Evolutionary conservation across 2,888 invertebrate species (phyloP).

Genomic region (Salticus scenicus): DNA sequence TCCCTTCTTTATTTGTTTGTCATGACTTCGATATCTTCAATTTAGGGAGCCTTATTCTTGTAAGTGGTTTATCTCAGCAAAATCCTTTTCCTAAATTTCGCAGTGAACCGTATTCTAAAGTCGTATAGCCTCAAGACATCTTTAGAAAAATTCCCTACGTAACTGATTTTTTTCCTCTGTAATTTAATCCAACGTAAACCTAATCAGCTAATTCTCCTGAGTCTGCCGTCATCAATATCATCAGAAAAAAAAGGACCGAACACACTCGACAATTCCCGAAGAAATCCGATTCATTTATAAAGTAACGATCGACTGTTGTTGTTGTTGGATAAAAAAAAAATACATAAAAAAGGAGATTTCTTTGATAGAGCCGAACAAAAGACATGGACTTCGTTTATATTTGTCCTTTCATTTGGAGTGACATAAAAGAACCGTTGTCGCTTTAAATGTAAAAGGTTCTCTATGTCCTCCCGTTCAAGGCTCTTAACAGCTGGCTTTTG

Average conservation of each 20-base stretch:
- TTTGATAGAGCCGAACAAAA: constrained; percentile 18
- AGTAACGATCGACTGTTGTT: constrained; percentile 29
- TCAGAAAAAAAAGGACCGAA: not conserved
- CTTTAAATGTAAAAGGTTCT: constrained; percentile 24
- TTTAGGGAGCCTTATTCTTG: not conserved
- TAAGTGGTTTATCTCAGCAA: not conserved
- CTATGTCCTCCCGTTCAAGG: constrained; percentile 29
- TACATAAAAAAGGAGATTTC: too few relatives aligned
- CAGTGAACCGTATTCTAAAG: not conserved
- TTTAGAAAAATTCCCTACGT: not conserved
- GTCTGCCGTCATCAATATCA: not conserved
- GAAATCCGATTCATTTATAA: constrained; percentile 21
- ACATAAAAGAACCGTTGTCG: constrained; percentile 38
- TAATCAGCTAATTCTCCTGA: constrained; percentile 20
- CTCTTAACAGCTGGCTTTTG: constrained; percentile 42
- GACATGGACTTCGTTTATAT: constrained; percentile 20
- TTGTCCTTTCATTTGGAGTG: constrained; percentile 26
- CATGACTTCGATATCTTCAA: not conserved
- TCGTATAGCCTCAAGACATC: not conserved
- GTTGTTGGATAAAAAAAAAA: constrained; percentile 12
- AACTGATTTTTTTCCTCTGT: not conserved
- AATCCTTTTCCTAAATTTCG: not conserved
- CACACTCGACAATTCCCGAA: constrained; percentile 22
- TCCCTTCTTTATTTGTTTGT: not conserved
- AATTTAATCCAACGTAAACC: constrained; percentile 14